Base-by-base conservation (phyloP, 2,888 invertebrate genomes). In the Meiosimyza decipiens region DNA sequence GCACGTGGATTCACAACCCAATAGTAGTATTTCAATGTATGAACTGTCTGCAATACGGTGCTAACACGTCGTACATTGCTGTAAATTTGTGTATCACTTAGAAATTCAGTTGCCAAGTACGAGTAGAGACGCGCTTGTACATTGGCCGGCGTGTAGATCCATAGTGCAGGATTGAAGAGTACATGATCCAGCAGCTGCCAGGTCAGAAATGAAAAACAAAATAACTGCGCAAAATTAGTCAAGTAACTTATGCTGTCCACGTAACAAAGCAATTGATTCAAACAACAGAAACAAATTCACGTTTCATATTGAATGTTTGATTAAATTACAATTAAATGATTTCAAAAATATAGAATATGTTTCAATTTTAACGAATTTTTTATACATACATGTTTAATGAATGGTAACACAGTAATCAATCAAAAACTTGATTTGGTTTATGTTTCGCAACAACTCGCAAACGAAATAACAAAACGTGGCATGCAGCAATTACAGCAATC, bases 161-260 rank as follows among this genome's bases (percentile, higher is more conserved):
- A 99, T 76, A 99, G 90, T 49, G 97, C 96, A 11, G 99, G 99
- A 91, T 99, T 99, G 92, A 99, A 99, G 79, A 99, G 92, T 74
- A 99, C 95, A 90, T 99, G 98, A 89, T 99, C 99, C 90, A 99
- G 91, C 81, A 99, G 92, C 94, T 99, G 97, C 93, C 94, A 94
- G 84, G 94, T 94, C 85, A 94, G 90, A 90, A 94, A 94, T 85
- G 94, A 94, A 91, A 94, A 94, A 90, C 94, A 95, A 91, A 94
- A 94, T 88, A 93, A 92, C 94, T 95, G 91, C 87, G 89, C 91
- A 51, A 70, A 70, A 90, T 91, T 92, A 90, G 92, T 82, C 87
- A 77, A 82, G 83, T 85, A 87, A 70, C 70, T 50, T 16, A 71
- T 18, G 62, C 69, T 72, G 72, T 64, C 67, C 68, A 69, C 72